phyloP scores from a whole-genome alignment of 2,113 vertebrate genomes.

The Galeopterus variegatus region DNA sequence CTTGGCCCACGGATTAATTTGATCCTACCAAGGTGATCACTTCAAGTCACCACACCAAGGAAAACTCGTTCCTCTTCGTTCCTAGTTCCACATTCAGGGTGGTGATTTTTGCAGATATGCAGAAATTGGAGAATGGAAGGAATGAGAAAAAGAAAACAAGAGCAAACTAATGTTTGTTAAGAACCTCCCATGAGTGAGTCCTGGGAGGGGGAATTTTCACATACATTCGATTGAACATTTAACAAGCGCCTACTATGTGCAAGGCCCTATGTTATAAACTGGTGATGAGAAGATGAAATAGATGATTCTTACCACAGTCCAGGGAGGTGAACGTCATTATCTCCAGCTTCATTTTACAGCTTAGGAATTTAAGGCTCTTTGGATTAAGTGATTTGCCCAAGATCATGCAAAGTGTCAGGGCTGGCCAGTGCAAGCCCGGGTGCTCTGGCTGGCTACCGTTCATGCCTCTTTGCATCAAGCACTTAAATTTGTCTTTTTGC shows the following conservation, averaged over 20 bases:
- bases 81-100: background rate
- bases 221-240: background rate
- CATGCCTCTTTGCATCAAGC: accelerated
- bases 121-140: background rate
- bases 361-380: background rate
- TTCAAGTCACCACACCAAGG: background rate
- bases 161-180: background rate
- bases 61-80: background rate
- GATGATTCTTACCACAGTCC: background rate
- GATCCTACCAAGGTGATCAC: background rate
- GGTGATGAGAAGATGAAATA: background rate
- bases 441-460: background rate
- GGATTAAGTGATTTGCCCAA: background rate
- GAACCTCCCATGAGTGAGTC: background rate
- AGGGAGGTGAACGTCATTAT: too few relatives aligned
- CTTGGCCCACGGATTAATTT: background rate
- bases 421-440: background rate
- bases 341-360: background rate
- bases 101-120: background rate
- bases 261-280: background rate
- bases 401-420: accelerated
- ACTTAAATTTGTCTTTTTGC: background rate
- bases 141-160: background rate
- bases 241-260: background rate
- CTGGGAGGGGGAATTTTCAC: background rate